Base-by-base conservation (phyloP, 2,113 vertebrate genomes). In the Perca fluviatilis region DNA sequence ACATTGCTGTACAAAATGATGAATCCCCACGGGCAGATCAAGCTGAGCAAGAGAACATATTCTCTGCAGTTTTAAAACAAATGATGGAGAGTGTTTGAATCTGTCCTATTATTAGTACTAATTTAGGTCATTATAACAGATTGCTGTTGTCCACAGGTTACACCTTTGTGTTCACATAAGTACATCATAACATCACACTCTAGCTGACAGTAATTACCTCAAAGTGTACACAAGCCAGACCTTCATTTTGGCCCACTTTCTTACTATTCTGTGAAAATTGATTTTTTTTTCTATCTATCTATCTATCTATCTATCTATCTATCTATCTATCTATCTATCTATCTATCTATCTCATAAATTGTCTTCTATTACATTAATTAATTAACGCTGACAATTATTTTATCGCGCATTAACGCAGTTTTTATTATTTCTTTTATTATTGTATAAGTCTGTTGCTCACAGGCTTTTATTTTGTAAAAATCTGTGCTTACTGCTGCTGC, bases 1-100 rank as follows among this genome's bases (percentile, higher is more conserved):
- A 66, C 80, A 77, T 25, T 77, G 73, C 77, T 80, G 65, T 79
- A 80, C 74, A 88, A 87, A 86, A 81, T 80, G 76, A 81, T 85
- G 46, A 88, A 91, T 86, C 69, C 81, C 79, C 46, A 69, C 0
- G 11, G 79, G 75, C 54, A 64, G 56, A 78, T 89, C 74, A 86
- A 76, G 54, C 10, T 72, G 64, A 81, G 62, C 79, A 54, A 74
- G 68, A 78, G 66, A 80, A 74, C 67, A 53, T 72, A 51, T 72
- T 87, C 50, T 81, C 67, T 68, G 68, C 57, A 82, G 51, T 67
- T 77, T 77, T 15, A 67, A 82, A 87, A 74, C 47, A 83, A 85
- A 65, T 51, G 21, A 30, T 11, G 33, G 63, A 75, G 23, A 18
- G 9, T 73, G 68, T 72, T 83, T 58, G 67, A 80, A 75, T 71